Evolutionary conservation across 2,888 invertebrate species (phyloP).

Genomic region (Chymomyza caudatula): DNA sequence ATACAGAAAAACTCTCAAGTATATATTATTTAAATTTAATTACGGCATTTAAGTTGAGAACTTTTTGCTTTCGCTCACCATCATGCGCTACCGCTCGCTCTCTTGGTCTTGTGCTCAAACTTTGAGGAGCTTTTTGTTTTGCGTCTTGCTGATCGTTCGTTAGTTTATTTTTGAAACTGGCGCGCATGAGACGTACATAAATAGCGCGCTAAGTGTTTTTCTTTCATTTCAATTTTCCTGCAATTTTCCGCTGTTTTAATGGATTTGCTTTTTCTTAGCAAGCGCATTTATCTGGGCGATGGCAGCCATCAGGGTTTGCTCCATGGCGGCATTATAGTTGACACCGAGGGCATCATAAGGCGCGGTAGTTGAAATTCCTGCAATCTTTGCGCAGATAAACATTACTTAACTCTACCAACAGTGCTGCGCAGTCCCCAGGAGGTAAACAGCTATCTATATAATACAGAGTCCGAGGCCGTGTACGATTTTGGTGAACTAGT

Average conservation of each 20-base stretch:
- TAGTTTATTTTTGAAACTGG: conserved; percentile 10
- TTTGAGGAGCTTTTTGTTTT: background rate
- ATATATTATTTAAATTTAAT: background rate
- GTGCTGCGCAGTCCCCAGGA: conserved; percentile 79
- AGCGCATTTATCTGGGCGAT: conserved; percentile 79
- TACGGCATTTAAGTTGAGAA: background rate
- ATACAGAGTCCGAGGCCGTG: conserved; percentile 80
- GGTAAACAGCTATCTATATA: conserved; percentile 78
- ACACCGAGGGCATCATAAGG: conserved; percentile 80
- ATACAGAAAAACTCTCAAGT: background rate
- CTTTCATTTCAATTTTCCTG: background rate
- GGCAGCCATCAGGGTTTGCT: conserved; percentile 76
- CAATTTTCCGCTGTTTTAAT: conserved; percentile 43
- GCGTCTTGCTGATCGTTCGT: background rate
- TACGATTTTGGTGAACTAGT: conserved; percentile 79
- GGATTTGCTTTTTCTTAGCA: conserved; percentile 77
- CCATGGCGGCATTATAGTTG: conserved; percentile 82
- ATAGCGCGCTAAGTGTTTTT: background rate
- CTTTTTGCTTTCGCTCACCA: background rate
- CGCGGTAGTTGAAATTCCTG: conserved; percentile 31
- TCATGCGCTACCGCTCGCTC: background rate
- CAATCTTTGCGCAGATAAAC: too few relatives aligned
- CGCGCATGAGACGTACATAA: background rate
- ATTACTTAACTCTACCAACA: conserved; percentile 7
- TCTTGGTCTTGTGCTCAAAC: background rate